These are phyloP conservation scores for Conger conger DNA, from an alignment of 2,113 vertebrate genomes.

Conservation along the genomic window DNA sequence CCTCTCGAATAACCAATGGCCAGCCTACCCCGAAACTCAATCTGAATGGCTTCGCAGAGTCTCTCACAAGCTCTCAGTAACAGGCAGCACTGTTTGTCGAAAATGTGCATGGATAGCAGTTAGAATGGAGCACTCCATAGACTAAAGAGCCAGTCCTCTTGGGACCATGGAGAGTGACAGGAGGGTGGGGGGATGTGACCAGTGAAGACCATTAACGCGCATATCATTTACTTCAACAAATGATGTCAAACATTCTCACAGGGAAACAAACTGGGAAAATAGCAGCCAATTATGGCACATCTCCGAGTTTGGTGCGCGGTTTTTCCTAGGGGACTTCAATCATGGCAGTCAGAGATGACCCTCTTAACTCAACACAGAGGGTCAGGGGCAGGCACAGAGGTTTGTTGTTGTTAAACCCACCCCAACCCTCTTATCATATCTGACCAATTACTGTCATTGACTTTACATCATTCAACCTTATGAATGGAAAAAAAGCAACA, in stretches of 20 bases:
- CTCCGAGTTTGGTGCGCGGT: background rate
- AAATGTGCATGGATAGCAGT: background rate
- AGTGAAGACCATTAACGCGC: background rate
- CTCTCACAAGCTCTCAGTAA: background rate
- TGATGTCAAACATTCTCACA: background rate
- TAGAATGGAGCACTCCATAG: background rate
- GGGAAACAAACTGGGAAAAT: constrained; percentile 6
- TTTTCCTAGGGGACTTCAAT: background rate
- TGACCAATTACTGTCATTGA: background rate
- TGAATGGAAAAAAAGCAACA: background rate
- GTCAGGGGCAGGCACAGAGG: background rate
- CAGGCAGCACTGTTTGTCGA: background rate
- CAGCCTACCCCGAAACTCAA: background rate
- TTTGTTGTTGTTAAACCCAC: background rate
- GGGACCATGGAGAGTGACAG: background rate
- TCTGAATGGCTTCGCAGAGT: background rate
- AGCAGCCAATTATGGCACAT: background rate
- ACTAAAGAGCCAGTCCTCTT: background rate
- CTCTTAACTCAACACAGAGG: background rate
- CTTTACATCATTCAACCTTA: background rate
- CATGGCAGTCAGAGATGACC: background rate
- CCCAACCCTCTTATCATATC: background rate
- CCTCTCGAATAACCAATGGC: background rate
- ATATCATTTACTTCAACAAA: constrained; percentile 5
- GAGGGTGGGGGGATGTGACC: background rate